Base-by-base conservation (phyloP, 2,113 vertebrate genomes). In the Himantopus leucocephalus region DNA sequence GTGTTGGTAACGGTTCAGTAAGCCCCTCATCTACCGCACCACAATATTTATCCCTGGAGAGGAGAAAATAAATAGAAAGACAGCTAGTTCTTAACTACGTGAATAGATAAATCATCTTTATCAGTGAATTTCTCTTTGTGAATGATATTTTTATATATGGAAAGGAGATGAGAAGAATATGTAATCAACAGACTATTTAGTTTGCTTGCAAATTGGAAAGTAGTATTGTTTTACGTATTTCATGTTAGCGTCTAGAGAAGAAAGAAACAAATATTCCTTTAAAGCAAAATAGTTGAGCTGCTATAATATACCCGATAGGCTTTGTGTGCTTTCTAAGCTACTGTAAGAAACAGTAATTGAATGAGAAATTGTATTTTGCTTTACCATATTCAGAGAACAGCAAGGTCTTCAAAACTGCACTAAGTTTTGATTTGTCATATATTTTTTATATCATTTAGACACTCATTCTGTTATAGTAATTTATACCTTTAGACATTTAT, bases 341-440 rank as follows among this genome's bases (percentile, higher is more conserved):
- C 66, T 95, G 10, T 87, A 55, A 88, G 30, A 95, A 92, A 78
- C 41, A 85, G 58, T 74, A 86, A 66, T 66, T 88, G 34, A 60
- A 85, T 76, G 39, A 75, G 58, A 96, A 96, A 90, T 37, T 83
- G 26, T 53, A 7, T 81, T 85, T 72, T 94, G 45, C 39, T 95
- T 90, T 88, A 35, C 43, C 48, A 9, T 59, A 27, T 81, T 92
- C 41, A 45, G 47, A 87, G 76, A 88, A 91, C 39, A 92, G 66
- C 63, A 83, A 96, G 85, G 30, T 85, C 10, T 82, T 96, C 30
- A 21, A 85, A 95, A 85, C 15, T 89, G 16, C 89, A 29, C 74
- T 84, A n/a, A 93, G 66, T 60, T 59, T 62, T 35, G 27, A 15
- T 66, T 81, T 67, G 32, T 75, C 41, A 62, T 63, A 34, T 90